Base-by-base conservation (phyloP, 2,113 vertebrate species). In the Microtus pennsylvanicus region DNA sequence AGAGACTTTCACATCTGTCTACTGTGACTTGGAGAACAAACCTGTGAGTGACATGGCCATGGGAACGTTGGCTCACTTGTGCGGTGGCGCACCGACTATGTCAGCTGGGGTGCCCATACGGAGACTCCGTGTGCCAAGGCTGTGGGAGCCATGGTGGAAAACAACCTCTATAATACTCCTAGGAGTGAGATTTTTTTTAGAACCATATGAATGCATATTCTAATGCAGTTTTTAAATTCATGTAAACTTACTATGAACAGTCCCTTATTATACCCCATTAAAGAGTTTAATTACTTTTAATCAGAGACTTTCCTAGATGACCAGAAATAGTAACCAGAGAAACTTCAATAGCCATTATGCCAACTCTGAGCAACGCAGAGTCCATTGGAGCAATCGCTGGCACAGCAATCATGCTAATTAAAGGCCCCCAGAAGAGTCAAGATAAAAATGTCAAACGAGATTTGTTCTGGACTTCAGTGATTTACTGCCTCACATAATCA, bases 391-490 rank as follows among this genome's bases (percentile, higher is more conserved):
- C 96, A 93, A 93, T 97, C 33, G 72, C 87, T 33, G 47, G 75
- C 93, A 19, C 93, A 91, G 97, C 97, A 97, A 98, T 98, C 98
- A 91, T 61, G 92, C 97, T 98, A 98, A 98, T 98, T 98, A 98
- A 98, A 98, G 98, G 97, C 97, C 97, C 98, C 98, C 97, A 98
- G 97, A 98, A 98, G 98, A 98, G 97, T 95, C 95, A 12, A 97
- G 96, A 97, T 95, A 94, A 97, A 97, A 97, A 97, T 1, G 91
- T 98, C 98, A 98, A 98, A 97, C 92, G 96, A 97, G 97, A 98
- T 96, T 97, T 97, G 97, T 96, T 98, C 97, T 97, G 97, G 97
- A 97, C 97, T 94, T 94, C 94, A 92, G 67, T 97, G 97, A 97
- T 98, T 98, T 96, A 97, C 89, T 94, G 95, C 78, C 96, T 98